Evolutionary conservation across 2,797 vertebrate genomes (phyloP).

Genomic region (Rhinichthys osculus): DNA sequence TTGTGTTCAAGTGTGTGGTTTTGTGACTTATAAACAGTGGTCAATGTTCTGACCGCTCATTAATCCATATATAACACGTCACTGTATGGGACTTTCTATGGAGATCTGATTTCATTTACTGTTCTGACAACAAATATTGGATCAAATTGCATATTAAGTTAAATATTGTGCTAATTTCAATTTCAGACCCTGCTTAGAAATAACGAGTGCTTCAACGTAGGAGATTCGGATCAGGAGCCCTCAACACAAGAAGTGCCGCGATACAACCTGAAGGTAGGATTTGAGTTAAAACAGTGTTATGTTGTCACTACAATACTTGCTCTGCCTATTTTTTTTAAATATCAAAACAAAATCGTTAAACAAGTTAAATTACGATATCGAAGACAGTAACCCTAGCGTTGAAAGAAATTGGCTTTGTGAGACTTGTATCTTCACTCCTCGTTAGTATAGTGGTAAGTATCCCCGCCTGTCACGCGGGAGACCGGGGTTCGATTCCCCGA

Average conservation of each 20-base stretch:
- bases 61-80: neutral
- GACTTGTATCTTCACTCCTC: rapidly evolving
- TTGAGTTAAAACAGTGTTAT: neutral
- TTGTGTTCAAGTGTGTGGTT: neutral
- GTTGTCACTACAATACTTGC: neutral
- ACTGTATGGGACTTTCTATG: neutral
- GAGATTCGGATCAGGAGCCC: neutral
- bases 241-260: neutral
- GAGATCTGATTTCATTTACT: neutral
- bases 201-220: neutral
- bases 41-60: neutral
- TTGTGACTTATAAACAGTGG: neutral
- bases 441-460: constrained; percentile 43
- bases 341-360: too few species aligned
- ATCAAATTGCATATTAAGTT: neutral
- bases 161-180: neutral
- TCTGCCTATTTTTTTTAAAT: neutral
- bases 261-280: neutral
- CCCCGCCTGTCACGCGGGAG: constrained; percentile 29
- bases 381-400: rapidly evolving
- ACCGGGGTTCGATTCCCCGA: constrained; percentile 53
- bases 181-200: neutral
- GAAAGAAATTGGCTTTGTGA: rapidly evolving
- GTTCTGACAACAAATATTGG: neutral
- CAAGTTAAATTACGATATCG: neutral